Evolutionary conservation across 2,797 vertebrate species (phyloP), one percentile per base, ranked within the genome.

Genomic region (Chelon labrosus): DNA sequence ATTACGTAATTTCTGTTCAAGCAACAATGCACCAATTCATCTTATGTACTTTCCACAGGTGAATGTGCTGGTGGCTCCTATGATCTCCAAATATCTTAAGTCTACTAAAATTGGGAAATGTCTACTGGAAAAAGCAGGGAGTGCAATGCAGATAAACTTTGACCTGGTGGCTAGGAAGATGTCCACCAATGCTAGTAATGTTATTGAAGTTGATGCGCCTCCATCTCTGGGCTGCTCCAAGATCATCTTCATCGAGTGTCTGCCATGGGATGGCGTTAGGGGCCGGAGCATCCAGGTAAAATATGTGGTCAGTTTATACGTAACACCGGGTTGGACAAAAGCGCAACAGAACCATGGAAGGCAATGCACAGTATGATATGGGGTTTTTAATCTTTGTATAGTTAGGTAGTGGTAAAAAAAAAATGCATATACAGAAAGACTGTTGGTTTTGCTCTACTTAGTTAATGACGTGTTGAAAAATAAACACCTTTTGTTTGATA

Each of bases 211-310:
- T 0, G 56, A 67, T 4, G 89, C 62, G 0, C 79, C 83, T 19
- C 41, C 75, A 0, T 47, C 67, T 50, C 25, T 93, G 20, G 79
- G 83, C 47, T 92, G 86, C 75, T 73, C 78, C 4, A 93, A 86
- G 54, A 55, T 94, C 55, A 83, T 89, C 66, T 92, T 92, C 67
- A 75, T 93, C 5, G 85, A 93, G 42, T 94, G 91, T 47, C 3
- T 67, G 9, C 70, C 80, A 3, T 92, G 90, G 90, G 83, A 87
- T 62, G 84, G 79, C 69, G 60, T 64, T 41, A 55, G 44, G 44
- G 80, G 85, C 1, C 6, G 13, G 5, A 86, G 89, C 63, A 70
- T 60, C 10, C 60, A 89, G 86, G 92, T 93, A 46, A 57, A 17
- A 22, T 41, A 31, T 31, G 31, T 1, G 42, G 73, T 47, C 19